Percentiles rank a stretch among this genome's conserved stretches.
These are phyloP conservation scores for Pedetes capensis DNA, from an alignment of 2,113 vertebrate genomes.

Conservation along the genomic window DNA sequence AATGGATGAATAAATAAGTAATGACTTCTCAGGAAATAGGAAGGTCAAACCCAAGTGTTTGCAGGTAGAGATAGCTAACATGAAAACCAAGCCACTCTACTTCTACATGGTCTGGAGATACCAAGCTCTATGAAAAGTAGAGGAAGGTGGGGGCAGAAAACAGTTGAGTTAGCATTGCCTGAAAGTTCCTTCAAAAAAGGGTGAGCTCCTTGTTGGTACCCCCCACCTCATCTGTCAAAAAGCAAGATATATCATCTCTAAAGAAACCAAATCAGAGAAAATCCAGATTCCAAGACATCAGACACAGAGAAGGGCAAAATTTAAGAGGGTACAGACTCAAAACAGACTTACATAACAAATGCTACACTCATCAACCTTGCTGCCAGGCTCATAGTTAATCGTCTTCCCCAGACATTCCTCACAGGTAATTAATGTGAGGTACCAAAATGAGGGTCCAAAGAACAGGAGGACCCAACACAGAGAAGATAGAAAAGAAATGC, in stretches of 20 bases:
- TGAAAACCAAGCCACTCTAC: not conserved
- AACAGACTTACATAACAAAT: not conserved
- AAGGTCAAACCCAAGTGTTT: not conserved
- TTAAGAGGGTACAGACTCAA: not conserved
- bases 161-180: not conserved
- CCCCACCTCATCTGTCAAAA: not conserved
- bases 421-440: not conserved
- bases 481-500: not conserved
- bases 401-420: not conserved
- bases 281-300: not conserved
- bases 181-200: not conserved
- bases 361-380: not conserved
- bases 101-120: not conserved
- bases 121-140: not conserved
- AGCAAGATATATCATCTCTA: not conserved
- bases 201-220: not conserved
- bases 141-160: not conserved
- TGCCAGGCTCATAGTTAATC: not conserved
- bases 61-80: not conserved
- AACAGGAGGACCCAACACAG: not conserved
- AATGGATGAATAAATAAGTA: not conserved
- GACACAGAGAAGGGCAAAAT: not conserved
- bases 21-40: not conserved
- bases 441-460: not conserved
- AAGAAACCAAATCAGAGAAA: not conserved